Evolutionary conservation across 2,797 vertebrate species (phyloP).

Genomic region (Orestias chungarensis): DNA sequence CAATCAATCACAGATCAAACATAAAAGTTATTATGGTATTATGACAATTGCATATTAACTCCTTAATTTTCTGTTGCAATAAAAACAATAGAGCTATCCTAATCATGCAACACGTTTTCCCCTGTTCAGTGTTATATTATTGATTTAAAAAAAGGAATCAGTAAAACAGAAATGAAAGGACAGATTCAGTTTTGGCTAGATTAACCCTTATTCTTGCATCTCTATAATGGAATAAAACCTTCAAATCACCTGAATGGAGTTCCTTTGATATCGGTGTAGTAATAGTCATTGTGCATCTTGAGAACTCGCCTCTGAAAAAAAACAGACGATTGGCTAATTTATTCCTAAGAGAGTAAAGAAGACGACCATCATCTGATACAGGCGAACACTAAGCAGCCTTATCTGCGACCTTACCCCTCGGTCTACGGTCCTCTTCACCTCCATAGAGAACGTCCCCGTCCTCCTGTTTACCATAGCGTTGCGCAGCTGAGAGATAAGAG

Average conservation of each 20-base stretch:
- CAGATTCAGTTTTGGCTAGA: not conserved
- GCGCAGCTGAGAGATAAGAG: slow-evolving; percentile 82
- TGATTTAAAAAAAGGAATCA: not conserved
- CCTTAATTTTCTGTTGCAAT: not conserved
- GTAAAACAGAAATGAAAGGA: not conserved
- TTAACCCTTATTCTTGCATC: not conserved
- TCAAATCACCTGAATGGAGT: slow-evolving; percentile 92
- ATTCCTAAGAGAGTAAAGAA: slow-evolving; percentile 19
- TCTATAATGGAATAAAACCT: slow-evolving; percentile 13
- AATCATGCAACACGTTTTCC: not conserved
- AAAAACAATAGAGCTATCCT: not conserved
- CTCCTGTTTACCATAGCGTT: slow-evolving; percentile 98
- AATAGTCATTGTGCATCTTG: slow-evolving; percentile 99
- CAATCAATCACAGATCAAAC: too few species aligned
- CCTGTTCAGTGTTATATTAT: not conserved
- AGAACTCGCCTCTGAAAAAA: slow-evolving; percentile 90
- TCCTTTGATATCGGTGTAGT: slow-evolving; percentile 98
- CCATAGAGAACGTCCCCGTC: slow-evolving; percentile 98
- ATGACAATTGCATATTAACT: too few species aligned
- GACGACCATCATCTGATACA: slow-evolving; percentile 16
- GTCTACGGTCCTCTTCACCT: slow-evolving; percentile 97
- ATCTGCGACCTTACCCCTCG: slow-evolving; percentile 88
- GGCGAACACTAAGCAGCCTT: slow-evolving; percentile 17
- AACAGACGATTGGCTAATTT: slow-evolving; percentile 19
- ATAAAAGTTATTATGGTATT: too few species aligned